phyloP scores from a whole-genome alignment of 2,797 vertebrate species.

The Chanos chanos region DNA sequence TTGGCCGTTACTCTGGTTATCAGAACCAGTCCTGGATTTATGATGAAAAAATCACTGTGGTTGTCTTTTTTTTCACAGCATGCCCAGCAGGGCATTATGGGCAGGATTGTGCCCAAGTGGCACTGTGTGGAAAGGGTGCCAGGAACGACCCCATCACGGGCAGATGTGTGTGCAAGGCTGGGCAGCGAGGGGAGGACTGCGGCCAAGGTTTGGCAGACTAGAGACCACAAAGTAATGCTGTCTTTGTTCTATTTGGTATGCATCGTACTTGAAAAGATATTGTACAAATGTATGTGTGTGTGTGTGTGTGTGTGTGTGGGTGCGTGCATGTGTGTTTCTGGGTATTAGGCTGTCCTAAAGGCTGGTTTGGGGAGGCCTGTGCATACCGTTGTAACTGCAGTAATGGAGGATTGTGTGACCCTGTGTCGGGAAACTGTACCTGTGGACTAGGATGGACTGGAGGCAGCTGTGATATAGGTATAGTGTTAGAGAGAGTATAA shows the following conservation, averaged over 20 bases:
- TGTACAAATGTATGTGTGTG: not conserved
- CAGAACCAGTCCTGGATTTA: too few relatives aligned
- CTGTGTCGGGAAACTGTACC: slow-evolving; percentile 61
- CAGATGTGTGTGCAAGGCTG: slow-evolving; percentile 65
- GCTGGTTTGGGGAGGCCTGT: slow-evolving; percentile 66
- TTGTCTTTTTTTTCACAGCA: slow-evolving; percentile 59
- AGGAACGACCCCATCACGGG: slow-evolving; percentile 67
- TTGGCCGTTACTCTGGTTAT: too few relatives aligned
- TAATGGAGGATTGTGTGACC: slow-evolving; percentile 66
- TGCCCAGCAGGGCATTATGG: slow-evolving; percentile 70
- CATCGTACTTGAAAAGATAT: too few relatives aligned
- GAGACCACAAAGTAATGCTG: not conserved
- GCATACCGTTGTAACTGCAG: slow-evolving; percentile 63
- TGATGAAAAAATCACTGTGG: too few relatives aligned
- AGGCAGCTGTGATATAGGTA: slow-evolving; percentile 67
- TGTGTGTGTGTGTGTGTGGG: not conserved
- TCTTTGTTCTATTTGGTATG: not conserved
- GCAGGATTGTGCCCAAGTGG: slow-evolving; percentile 56
- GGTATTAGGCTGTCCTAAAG: slow-evolving; percentile 63
- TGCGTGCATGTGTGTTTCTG: slow-evolving; percentile 7
- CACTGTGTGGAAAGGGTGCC: slow-evolving; percentile 59
- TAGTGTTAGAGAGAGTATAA: too few relatives aligned
- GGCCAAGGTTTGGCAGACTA: slow-evolving; percentile 57
- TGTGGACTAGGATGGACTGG: slow-evolving; percentile 76
- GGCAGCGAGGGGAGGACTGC: slow-evolving; percentile 63